These are phyloP conservation scores for Nasonia longicornis DNA, from an alignment of 1,140 invertebrate species.

Conservation along the genomic window DNA sequence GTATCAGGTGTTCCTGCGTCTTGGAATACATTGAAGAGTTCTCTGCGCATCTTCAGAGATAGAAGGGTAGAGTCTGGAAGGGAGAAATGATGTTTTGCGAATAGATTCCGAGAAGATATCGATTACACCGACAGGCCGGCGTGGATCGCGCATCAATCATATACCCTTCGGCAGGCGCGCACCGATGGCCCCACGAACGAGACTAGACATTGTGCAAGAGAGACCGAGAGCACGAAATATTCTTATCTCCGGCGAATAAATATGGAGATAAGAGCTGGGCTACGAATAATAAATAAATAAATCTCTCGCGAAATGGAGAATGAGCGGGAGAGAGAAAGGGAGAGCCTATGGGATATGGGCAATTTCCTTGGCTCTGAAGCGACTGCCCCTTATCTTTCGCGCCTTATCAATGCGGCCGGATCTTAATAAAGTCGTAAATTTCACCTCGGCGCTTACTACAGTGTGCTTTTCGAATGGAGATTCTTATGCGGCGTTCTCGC, in stretches of 20 bases:
- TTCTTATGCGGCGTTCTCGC: background rate
- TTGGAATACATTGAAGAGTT: constrained; percentile 36
- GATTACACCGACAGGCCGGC: constrained; percentile 36
- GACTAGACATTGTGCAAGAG: background rate
- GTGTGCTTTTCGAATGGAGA: background rate
- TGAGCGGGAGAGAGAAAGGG: background rate
- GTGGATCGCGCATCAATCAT: constrained; percentile 46
- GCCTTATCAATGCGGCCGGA: constrained; percentile 28
- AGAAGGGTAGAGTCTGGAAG: background rate
- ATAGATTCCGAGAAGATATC: constrained; percentile 40
- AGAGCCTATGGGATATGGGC: constrained; percentile 28
- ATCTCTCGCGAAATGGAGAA: constrained; percentile 29
- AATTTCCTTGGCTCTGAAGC: constrained; percentile 39
- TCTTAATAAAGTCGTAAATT: constrained; percentile 46
- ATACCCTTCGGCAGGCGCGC: constrained; percentile 30
- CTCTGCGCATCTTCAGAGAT: constrained; percentile 1
- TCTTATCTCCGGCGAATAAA: constrained; percentile 46
- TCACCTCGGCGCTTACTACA: background rate
- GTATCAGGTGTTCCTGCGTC: constrained; percentile 15
- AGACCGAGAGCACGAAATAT: constrained; percentile 16
- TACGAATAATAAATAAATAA: constrained; percentile 48
- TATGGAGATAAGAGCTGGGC: constrained; percentile 42
- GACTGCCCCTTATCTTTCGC: constrained; percentile 34
- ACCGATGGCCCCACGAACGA: background rate
- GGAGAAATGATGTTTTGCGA: constrained; percentile 34